These are phyloP conservation scores for Temnothorax longispinosus DNA, from an alignment of 1,140 invertebrate species.

Conservation along the genomic window DNA sequence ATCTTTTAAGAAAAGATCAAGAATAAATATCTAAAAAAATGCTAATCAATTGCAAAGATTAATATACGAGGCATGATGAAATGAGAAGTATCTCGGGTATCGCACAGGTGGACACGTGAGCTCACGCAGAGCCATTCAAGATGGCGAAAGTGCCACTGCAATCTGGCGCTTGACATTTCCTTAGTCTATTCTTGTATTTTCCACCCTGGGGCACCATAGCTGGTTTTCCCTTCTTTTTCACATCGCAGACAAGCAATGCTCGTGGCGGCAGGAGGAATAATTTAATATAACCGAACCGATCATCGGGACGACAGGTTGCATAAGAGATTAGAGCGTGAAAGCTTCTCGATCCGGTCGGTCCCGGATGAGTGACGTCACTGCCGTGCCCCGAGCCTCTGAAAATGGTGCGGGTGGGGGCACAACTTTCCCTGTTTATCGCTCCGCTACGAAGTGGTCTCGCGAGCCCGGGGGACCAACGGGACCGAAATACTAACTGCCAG, in stretches of 20 bases:
- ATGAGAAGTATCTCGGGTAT: conserved; percentile 1
- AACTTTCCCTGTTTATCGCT: conserved; percentile 82
- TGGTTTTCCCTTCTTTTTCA: background rate
- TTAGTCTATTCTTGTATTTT: background rate
- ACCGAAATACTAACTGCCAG: background rate
- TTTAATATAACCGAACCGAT: conserved; percentile 23
- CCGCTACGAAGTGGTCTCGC: conserved; percentile 12
- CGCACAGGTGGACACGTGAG: conserved; percentile 31
- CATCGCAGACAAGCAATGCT: background rate
- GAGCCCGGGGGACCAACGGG: conserved; percentile 42
- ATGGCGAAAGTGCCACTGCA: conserved; percentile 57
- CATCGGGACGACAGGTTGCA: conserved; percentile 81
- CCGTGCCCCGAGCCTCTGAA: conserved; percentile 72
- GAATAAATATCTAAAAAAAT: background rate
- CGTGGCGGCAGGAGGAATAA: background rate
- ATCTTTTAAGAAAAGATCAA: background rate
- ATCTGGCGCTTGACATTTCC: conserved; percentile 41
- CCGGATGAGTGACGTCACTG: conserved; percentile 83
- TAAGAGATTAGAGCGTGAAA: conserved; percentile 86
- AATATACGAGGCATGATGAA: background rate
- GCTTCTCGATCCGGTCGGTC: conserved; percentile 80
- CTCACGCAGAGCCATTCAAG: conserved; percentile 41
- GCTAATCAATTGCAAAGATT: background rate
- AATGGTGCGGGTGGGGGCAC: conserved; percentile 68
- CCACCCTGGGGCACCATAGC: background rate